Percentiles rank a stretch among this genome's conserved stretches.
phyloP scores from a whole-genome alignment of 2,797 vertebrate genomes.

The Tragopan temminckii region DNA sequence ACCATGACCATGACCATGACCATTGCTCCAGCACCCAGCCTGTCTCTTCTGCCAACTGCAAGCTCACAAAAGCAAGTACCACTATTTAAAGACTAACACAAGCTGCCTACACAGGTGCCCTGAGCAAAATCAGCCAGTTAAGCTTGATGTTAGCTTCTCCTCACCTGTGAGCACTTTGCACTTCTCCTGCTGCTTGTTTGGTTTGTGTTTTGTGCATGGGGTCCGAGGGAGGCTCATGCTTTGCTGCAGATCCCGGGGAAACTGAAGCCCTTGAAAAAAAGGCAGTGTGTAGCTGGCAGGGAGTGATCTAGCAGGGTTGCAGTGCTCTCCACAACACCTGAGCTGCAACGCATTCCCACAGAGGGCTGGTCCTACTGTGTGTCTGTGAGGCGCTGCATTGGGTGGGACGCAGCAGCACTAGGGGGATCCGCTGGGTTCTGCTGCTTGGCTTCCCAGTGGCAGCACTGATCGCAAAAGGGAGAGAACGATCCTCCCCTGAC shows the following conservation, averaged over 20 bases:
- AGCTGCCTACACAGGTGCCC: not conserved
- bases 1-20: not conserved
- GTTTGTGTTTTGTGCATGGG: accelerated
- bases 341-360: accelerated
- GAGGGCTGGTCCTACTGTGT: accelerated
- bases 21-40: not conserved
- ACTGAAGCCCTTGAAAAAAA: not conserved
- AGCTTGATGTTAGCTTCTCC: not conserved
- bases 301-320: not conserved
- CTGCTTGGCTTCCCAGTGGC: not conserved
- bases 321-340: not conserved
- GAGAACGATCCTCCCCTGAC: slow-evolving; percentile 25
- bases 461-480: accelerated
- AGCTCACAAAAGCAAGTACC: too few species aligned
- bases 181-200: not conserved
- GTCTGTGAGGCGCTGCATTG: not conserved
- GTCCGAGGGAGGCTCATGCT: not conserved
- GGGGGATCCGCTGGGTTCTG: not conserved
- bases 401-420: accelerated
- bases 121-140: not conserved
- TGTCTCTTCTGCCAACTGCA: not conserved
- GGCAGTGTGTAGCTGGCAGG: not conserved
- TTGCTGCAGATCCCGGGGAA: not conserved
- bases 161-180: accelerated
- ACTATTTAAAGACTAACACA: not conserved